Evolutionary conservation across 2,113 vertebrate species (phyloP).

Genomic region (Psittacus erithacus): DNA sequence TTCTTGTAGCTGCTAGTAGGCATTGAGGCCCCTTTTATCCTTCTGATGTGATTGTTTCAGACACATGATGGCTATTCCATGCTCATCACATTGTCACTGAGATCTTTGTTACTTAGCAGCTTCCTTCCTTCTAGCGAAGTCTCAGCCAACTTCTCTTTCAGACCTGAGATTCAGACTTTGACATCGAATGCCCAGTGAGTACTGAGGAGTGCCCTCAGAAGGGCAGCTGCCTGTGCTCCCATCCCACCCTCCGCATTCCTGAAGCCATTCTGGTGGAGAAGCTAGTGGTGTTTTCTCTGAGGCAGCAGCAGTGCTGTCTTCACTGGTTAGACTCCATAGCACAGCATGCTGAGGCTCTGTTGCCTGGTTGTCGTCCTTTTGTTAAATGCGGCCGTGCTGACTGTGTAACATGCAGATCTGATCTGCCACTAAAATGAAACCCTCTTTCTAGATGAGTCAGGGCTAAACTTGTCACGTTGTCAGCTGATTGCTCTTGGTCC

Average conservation of each 20-base stretch:
- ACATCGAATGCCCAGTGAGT: not conserved
- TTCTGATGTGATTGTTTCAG: conserved; percentile 20
- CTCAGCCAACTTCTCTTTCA: not conserved
- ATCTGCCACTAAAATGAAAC: not conserved
- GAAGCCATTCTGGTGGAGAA: not conserved
- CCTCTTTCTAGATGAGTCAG: conserved; percentile 30
- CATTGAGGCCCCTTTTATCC: not conserved
- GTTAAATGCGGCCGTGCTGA: not conserved
- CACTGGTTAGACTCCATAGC: not conserved
- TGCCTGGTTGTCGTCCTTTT: not conserved
- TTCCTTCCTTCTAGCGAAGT: conserved; percentile 16
- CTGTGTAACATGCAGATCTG: not conserved
- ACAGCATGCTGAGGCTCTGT: fast-evolving
- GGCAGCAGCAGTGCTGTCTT: not conserved
- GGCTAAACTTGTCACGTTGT: conserved; percentile 7
- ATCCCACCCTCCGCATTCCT: not conserved
- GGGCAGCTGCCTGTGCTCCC: not conserved
- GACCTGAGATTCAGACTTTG: not conserved
- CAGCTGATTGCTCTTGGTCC: not conserved
- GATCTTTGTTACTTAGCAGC: not conserved
- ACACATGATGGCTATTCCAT: not conserved
- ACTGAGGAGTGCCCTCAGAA: not conserved
- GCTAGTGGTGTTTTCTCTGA: not conserved
- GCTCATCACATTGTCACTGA: conserved; percentile 17
- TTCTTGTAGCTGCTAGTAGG: not conserved